Evolutionary conservation across 1,140 invertebrate genomes (phyloP).

Genomic region (Protaetia brevitarsis): DNA sequence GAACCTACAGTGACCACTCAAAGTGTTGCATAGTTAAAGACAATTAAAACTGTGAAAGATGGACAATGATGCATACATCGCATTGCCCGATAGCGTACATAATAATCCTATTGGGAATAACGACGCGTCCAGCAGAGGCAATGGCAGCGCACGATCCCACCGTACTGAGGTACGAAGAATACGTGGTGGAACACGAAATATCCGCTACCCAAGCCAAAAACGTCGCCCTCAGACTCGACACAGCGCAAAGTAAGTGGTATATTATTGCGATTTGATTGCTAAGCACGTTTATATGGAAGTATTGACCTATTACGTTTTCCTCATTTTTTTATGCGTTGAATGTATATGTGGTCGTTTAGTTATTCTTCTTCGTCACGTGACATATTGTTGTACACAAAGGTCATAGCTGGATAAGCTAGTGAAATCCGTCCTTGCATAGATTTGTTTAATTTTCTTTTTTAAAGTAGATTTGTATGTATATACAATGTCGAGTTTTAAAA

Average conservation of each 20-base stretch:
- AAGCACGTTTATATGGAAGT: too few species aligned
- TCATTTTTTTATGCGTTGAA: too few species aligned
- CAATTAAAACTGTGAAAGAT: slow-evolving; percentile 6
- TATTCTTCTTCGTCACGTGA: too few species aligned
- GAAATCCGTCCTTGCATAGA: too few species aligned
- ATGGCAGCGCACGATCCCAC: not conserved
- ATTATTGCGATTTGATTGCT: not conserved
- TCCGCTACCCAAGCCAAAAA: slow-evolving; percentile 51
- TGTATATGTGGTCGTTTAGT: too few species aligned
- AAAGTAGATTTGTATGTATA: too few species aligned
- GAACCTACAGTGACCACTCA: too few species aligned
- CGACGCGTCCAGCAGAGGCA: not conserved
- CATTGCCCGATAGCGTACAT: not conserved
- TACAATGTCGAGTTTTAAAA: too few species aligned
- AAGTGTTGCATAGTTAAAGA: not conserved
- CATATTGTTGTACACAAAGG: too few species aligned
- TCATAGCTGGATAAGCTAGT: too few species aligned
- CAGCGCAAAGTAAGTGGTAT: slow-evolving; percentile 46
- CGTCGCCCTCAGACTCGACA: slow-evolving; percentile 45
- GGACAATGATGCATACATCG: slow-evolving; percentile 3
- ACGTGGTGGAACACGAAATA: slow-evolving; percentile 57
- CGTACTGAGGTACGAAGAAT: slow-evolving; percentile 52
- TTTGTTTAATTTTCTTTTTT: too few species aligned
- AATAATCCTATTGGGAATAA: not conserved
- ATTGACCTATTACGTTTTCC: too few species aligned